A percentile compares a stretch with the other conserved stretches of the same genome.
Evolutionary conservation across 2,113 vertebrate species (phyloP).

Genomic region (Pygoscelis antarcticus): DNA sequence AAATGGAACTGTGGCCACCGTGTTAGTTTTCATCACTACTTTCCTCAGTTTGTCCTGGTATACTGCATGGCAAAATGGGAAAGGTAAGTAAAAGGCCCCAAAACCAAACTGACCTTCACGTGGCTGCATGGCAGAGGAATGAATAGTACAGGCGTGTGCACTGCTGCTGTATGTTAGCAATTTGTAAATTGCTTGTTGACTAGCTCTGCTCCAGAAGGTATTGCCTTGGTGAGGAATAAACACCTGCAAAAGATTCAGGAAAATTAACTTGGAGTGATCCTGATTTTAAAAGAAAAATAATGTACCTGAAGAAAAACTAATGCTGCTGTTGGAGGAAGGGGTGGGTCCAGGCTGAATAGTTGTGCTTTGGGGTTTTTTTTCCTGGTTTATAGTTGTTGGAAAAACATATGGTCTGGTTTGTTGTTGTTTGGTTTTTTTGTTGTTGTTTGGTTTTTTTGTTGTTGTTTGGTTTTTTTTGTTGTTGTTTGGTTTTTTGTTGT

Average conservation of each 20-base stretch:
- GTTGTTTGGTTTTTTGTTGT: not conserved
- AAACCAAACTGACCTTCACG: not conserved
- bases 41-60: slow-evolving; percentile 99
- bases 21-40: slow-evolving; percentile 93
- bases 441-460: not conserved
- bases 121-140: not conserved
- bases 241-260: not conserved
- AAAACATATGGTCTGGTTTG: not conserved
- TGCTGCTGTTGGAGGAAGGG: not conserved
- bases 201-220: not conserved
- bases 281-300: not conserved
- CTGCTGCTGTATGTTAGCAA: not conserved
- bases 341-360: not conserved
- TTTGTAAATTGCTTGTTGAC: not conserved
- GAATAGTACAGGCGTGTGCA: not conserved
- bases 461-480: too few species aligned
- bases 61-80: slow-evolving; percentile 98
- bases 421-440: not conserved
- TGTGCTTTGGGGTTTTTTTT: not conserved
- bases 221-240: not conserved
- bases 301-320: not conserved
- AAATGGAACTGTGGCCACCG: slow-evolving; percentile 98
- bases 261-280: not conserved
- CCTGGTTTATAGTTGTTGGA: not conserved
- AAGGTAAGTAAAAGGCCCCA: slow-evolving; percentile 81